Evolutionary conservation across 2,113 vertebrate species (phyloP), one percentile per base, ranked within the genome.

Genomic region (Crypturellus undulatus): DNA sequence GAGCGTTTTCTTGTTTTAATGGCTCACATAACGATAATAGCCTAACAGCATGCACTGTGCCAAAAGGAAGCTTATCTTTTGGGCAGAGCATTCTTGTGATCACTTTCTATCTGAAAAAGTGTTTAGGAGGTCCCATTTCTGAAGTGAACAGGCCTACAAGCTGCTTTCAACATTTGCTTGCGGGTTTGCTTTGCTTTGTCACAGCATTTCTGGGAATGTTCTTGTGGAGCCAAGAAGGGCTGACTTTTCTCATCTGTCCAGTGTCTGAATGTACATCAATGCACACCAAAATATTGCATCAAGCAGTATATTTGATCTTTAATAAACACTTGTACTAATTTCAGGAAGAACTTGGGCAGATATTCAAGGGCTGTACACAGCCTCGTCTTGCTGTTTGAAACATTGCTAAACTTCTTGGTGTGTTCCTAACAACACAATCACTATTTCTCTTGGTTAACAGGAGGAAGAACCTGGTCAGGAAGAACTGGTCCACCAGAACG

Each of bases 401-500:
- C 17, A 26, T 40, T 89, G 38, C n/a, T 69, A 34, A 42, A 51
- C 25, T 92, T 86, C 73, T 70, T 45, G 20, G 36, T 64, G 67
- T 22, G 59, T 82, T 92, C 38, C 69, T 88, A 77, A 59, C 63
- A 52, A 16, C 54, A 12, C 63, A 68, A 12, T 79, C 30, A 70
- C 12, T 10, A 70, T 94, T 87, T 70, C 30, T 80, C 93, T 45
- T 84, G 65, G 10, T 72, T 86, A 43, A 63, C 79, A 98, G 97
- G 95, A 95, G 24, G 95, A 96, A 87, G 95, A 97, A 60, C 8
- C 51, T 79, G 59, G 51, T 49, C 94, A 91, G 68, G 92, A 95
- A 79, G 83, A 96, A 22, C 73, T 79, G 51, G 34, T 79, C 10
- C 21, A n/a, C 9, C 80, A 84, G 73, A 91, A 21, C 21, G 47